phyloP scores from a whole-genome alignment of 2,888 invertebrate genomes.

The Spodoptera littoralis region DNA sequence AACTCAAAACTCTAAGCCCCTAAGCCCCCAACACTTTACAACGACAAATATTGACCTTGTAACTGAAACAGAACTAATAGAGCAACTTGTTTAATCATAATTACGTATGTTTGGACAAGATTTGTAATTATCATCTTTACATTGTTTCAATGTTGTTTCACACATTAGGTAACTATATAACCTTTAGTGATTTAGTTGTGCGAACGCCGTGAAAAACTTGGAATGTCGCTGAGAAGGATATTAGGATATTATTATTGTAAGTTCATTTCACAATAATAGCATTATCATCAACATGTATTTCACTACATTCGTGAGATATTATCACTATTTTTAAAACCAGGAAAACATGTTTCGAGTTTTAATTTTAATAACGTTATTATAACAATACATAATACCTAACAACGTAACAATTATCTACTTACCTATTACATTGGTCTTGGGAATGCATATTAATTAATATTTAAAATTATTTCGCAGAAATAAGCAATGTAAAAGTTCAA shows the following conservation, averaged over 20 bases:
- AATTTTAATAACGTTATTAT: too few species aligned
- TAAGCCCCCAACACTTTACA: too few species aligned
- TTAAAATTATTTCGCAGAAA: too few species aligned
- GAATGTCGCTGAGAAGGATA: neutral
- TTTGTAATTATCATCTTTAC: slow-evolving; percentile 30
- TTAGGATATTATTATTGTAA: neutral
- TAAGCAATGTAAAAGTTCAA: too few species aligned
- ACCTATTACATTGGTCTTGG: neutral
- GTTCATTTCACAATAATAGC: neutral
- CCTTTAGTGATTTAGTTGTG: slow-evolving; percentile 16
- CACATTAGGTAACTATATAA: slow-evolving; percentile 26
- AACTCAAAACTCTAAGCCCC: too few species aligned
- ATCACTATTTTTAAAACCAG: slow-evolving; percentile 11
- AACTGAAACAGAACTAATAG: slow-evolving; percentile 30
- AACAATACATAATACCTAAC: too few species aligned
- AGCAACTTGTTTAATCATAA: slow-evolving; percentile 23
- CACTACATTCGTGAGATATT: too few species aligned
- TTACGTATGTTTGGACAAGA: slow-evolving; percentile 42
- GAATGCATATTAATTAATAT: slow-evolving; percentile 8
- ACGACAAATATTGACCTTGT: slow-evolving; percentile 45
- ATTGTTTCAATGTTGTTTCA: slow-evolving; percentile 21
- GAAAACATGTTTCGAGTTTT: slow-evolving; percentile 10
- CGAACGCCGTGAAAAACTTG: neutral
- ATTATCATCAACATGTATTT: neutral
- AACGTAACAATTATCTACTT: neutral